Conservation (phyloP, 92 coral and sea anemone species). For the Scolanthus callimorphus region DNA sequence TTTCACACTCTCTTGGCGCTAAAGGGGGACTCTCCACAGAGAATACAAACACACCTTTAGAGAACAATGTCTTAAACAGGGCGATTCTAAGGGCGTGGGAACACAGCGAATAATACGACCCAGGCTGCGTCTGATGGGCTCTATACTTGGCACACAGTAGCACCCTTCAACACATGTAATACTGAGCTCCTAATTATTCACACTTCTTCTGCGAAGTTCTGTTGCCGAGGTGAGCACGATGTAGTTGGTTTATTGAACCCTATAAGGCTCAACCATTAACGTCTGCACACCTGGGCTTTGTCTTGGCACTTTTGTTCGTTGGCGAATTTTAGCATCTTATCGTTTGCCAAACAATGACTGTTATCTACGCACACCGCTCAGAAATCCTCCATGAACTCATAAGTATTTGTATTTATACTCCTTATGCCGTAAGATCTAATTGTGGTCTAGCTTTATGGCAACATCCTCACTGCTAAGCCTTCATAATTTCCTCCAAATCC, state of each 20-base stretch:
- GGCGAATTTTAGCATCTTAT: slow-evolving; percentile 60
- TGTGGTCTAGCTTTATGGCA: background rate
- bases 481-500: background rate
- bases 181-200: too few species aligned
- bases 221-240: slow-evolving; percentile 93
- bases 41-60: too few species aligned
- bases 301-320: slow-evolving; percentile 75
- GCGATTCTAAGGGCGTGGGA: background rate
- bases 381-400: slow-evolving; percentile 53
- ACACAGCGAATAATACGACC: slow-evolving; percentile 1
- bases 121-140: too few species aligned
- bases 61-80: background rate
- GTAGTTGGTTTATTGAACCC: too few species aligned
- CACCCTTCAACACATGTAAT: slow-evolving; percentile 7
- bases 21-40: too few species aligned
- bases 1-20: too few species aligned
- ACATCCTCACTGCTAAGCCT: background rate
- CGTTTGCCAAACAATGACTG: slow-evolving; percentile 68
- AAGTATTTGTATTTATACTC: slow-evolving; percentile 4
- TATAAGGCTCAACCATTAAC: slow-evolving; percentile 83
- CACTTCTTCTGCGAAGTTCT: too few species aligned
- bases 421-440: background rate
- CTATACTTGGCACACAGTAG: too few species aligned
- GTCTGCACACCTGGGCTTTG: slow-evolving; percentile 91
- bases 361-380: slow-evolving; percentile 68